A percentile compares a stretch with the other conserved stretches of the same genome.
phyloP scores from a whole-genome alignment of 2,888 invertebrate species.

The Ichneumoninae sp. region DNA sequence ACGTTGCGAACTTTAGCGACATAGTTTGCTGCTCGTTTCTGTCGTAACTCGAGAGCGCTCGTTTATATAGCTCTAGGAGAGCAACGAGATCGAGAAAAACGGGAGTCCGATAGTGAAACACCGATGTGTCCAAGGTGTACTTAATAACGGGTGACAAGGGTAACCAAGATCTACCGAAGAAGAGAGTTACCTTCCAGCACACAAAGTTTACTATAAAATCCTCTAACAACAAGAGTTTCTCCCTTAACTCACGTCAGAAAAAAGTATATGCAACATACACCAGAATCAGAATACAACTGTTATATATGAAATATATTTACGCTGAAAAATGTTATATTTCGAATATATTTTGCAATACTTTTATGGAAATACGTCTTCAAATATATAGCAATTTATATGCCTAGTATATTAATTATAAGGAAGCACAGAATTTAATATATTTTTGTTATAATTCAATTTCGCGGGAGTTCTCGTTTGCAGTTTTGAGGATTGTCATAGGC shows the following conservation, averaged over 20 bases:
- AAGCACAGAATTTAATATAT: neutral
- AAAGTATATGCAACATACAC: neutral
- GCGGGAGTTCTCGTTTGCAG: neutral
- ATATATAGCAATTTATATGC: neutral
- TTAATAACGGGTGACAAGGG: conserved; percentile 73
- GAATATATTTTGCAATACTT: neutral
- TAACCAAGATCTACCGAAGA: neutral
- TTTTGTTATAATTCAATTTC: neutral
- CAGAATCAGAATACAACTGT: neutral
- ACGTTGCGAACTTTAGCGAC: too few relatives aligned
- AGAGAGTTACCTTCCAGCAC: neutral
- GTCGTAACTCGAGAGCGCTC: conserved; percentile 29
- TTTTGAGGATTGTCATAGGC: neutral
- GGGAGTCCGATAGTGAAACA: conserved; percentile 11
- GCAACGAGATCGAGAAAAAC: conserved; percentile 27
- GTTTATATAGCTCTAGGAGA: conserved; percentile 9
- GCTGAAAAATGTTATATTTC: neutral
- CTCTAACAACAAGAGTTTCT: neutral
- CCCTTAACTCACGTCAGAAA: neutral
- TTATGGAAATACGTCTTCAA: neutral
- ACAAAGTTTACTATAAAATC: neutral
- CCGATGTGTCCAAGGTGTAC: conserved; percentile 56
- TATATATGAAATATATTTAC: neutral
- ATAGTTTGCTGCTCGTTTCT: neutral
- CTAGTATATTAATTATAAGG: neutral